Evolutionary conservation across 2,797 vertebrate genomes (phyloP).

Genomic region (Pachyuromys duprasi): DNA sequence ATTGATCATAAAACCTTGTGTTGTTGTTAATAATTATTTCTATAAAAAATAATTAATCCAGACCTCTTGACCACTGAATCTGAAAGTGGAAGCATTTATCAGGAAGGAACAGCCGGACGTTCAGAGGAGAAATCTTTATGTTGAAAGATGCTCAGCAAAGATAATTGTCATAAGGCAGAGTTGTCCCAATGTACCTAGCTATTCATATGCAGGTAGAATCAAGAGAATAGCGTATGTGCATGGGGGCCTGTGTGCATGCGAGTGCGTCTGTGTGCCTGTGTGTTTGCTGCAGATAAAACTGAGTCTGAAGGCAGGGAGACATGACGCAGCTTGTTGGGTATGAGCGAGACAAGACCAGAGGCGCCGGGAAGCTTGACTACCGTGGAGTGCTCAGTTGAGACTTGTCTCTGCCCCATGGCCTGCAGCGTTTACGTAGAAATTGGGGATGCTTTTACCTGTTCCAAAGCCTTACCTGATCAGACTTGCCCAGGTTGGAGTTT

Average conservation of each 20-base stretch:
- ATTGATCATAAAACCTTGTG: slow-evolving; percentile 74
- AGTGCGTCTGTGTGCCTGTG: slow-evolving; percentile 80
- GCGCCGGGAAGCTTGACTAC: slow-evolving; percentile 96
- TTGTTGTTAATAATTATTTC: slow-evolving; percentile 46
- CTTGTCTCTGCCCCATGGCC: slow-evolving; percentile 95
- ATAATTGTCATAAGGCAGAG: slow-evolving; percentile 23
- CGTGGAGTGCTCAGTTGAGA: slow-evolving; percentile 93
- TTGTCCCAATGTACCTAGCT: slow-evolving; percentile 21
- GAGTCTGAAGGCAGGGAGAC: slow-evolving; percentile 91
- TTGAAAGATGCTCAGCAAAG: slow-evolving; percentile 26
- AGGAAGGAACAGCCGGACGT: neutral
- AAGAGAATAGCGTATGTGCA: slow-evolving; percentile 68
- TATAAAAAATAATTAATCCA: slow-evolving; percentile 25
- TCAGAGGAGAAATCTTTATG: neutral
- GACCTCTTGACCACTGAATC: neutral
- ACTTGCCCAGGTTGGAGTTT: slow-evolving; percentile 92
- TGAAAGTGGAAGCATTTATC: slow-evolving; percentile 4
- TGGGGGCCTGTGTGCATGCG: slow-evolving; percentile 65
- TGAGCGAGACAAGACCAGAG: slow-evolving; percentile 99
- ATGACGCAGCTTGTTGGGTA: slow-evolving; percentile 97
- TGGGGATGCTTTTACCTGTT: slow-evolving; percentile 88
- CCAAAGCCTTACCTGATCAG: slow-evolving; percentile 92
- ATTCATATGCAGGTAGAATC: slow-evolving; percentile 78
- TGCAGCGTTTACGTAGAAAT: slow-evolving; percentile 94
- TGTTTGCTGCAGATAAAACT: slow-evolving; percentile 90